phyloP scores from a whole-genome alignment of 2,888 invertebrate species.

The Rutpela maculata region DNA sequence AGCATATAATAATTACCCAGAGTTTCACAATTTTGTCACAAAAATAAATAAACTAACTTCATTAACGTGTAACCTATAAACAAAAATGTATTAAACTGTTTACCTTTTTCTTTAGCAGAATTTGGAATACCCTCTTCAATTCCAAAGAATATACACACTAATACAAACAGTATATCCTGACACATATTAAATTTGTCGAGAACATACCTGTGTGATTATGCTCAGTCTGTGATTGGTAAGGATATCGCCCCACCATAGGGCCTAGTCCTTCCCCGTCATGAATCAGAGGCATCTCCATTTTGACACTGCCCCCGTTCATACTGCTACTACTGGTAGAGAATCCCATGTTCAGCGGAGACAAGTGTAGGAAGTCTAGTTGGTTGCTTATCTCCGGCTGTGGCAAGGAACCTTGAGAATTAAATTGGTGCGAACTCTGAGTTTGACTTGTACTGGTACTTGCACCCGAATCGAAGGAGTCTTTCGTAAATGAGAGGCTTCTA shows the following conservation, averaged over 20 bases:
- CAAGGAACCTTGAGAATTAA: conserved; percentile 29
- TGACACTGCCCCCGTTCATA: conserved; percentile 38
- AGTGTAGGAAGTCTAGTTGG: conserved; percentile 44
- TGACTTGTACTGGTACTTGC: conserved; percentile 45
- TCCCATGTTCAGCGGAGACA: conserved; percentile 48
- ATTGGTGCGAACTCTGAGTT: conserved; percentile 38
- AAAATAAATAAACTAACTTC: neutral
- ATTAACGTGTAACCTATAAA: too few species aligned
- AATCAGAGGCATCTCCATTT: conserved; percentile 78
- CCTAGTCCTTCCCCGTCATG: conserved; percentile 87
- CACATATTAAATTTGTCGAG: neutral
- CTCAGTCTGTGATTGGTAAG: conserved; percentile 53
- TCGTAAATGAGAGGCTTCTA: conserved; percentile 69
- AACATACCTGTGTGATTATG: conserved; percentile 53
- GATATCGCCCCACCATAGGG: conserved; percentile 80
- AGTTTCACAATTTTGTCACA: neutral
- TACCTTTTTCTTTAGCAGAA: neutral
- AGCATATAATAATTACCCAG: neutral
- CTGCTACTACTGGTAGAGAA: conserved; percentile 30
- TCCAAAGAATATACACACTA: neutral
- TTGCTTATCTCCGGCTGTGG: conserved; percentile 17
- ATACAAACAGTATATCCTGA: neutral
- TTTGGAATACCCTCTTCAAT: neutral
- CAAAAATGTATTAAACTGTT: neutral
- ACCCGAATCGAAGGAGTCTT: conserved; percentile 56